Evolutionary conservation across 2,113 vertebrate genomes (phyloP).

Genomic region (Trematomus loennbergii): DNA sequence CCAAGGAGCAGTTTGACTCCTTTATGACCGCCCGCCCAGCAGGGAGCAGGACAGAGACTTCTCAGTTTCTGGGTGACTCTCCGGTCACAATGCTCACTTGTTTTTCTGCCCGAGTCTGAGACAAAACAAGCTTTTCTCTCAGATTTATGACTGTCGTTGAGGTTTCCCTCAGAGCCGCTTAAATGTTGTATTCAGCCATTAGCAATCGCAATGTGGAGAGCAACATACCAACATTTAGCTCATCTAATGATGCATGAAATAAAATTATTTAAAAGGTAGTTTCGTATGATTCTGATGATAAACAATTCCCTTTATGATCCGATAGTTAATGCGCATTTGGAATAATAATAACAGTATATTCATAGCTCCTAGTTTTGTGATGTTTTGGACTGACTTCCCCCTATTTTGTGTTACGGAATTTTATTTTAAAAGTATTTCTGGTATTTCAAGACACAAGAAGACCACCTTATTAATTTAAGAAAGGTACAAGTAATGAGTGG

Average conservation of each 20-base stretch:
- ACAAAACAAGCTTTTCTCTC: not conserved
- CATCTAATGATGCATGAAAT: slow-evolving; percentile 44
- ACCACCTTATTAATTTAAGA: too few species aligned
- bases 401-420: too few species aligned
- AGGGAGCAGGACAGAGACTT: slow-evolving; percentile 34
- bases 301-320: not conserved
- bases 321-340: not conserved
- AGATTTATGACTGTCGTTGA: slow-evolving; percentile 32
- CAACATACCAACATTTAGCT: not conserved
- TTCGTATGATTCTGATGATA: not conserved
- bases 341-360: not conserved
- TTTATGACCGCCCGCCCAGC: slow-evolving; percentile 23
- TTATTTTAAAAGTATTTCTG: too few species aligned
- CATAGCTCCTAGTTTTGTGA: too few species aligned
- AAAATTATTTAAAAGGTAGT: slow-evolving; percentile 4
- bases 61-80: slow-evolving; percentile 28
- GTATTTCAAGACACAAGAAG: too few species aligned
- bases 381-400: not conserved
- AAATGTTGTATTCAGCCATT: slow-evolving; percentile 36
- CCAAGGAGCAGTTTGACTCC: slow-evolving; percentile 17
- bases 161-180: not conserved
- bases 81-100: slow-evolving; percentile 29
- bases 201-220: not conserved
- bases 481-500: too few species aligned
- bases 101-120: slow-evolving; percentile 30